Base-by-base conservation (phyloP, 2,113 vertebrate genomes). In the Protomyctophum bolini region DNA sequence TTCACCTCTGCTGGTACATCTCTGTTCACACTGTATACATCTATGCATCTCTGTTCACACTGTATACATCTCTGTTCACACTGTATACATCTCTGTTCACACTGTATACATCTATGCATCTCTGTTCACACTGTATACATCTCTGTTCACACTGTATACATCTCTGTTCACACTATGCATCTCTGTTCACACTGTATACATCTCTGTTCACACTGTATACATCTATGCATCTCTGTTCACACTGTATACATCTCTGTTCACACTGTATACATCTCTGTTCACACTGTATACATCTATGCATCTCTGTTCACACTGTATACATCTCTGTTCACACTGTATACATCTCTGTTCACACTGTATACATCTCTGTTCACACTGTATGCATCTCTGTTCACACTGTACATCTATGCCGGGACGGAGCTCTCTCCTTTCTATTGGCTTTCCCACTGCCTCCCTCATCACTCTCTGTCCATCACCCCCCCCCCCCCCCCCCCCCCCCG, bases 381-480 rank as follows among this genome's bases (percentile, higher is more conserved):
- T 21, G 33, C 33, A 33, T 33, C 33, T 33, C 33, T 33, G 33
- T 33, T 33, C 33, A 33, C 33, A 33, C 33, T 33, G 33, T 58
- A 21, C 46, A 45, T 29, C 14, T 56, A 47, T 65, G 6, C 14
- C 3, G n/a, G n/a, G n/a, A n/a, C n/a, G 21, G 21, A 21, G 1
- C 21, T 21, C 21, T 47, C 63, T 63, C 33, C 63, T 85, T 74
- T 68, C 63, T 7, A 7, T 87, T 71, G 54, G 66, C 14, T 2
- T 51, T 41, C 12, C 46, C 73, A 63, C 50, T 33, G 41, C 12
- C 11, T 64, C 45, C 68, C 74, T 62, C 7, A 59, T 63, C 59
- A 66, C 77, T 79, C 66, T 55, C 54, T 58, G 29, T 21, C 21
- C 28, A 3, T 21, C 15, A n/a, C n/a, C 45, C 51, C 41, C 49